Percentiles rank a stretch among this genome's conserved stretches.
Evolutionary conservation across 2,888 invertebrate genomes (phyloP).

Genomic region (Parnassius smintheus): DNA sequence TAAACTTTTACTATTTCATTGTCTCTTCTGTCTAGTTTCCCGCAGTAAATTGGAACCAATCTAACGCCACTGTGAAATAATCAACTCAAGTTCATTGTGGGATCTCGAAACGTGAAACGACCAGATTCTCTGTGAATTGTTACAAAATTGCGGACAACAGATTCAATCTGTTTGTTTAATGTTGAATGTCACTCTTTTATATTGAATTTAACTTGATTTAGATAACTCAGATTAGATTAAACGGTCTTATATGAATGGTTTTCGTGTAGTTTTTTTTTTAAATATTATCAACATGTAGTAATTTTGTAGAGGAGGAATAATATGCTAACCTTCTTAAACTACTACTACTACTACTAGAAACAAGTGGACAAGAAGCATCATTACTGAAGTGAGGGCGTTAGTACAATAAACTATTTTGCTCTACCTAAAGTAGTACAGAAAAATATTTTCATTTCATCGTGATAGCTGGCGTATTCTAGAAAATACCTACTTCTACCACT

Average conservation of each 20-base stretch:
- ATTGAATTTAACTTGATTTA: not conserved
- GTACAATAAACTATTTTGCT: no score
- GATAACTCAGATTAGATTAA: not conserved
- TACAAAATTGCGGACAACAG: constrained; percentile 3
- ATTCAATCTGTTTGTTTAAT: constrained; percentile 5
- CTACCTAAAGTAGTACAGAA: no score
- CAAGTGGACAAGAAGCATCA: no score
- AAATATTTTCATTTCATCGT: no score
- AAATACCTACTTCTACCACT: no score
- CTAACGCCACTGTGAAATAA: constrained; percentile 10
- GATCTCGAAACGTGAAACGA: constrained; percentile 2
- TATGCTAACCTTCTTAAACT: no score
- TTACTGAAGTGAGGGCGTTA: no score
- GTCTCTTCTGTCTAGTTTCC: not conserved
- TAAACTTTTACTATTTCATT: constrained; percentile 2
- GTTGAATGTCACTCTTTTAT: not conserved
- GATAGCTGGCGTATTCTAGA: no score
- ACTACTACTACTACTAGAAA: no score
- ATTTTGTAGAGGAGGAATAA: no score
- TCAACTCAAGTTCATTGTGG: constrained; percentile 7
- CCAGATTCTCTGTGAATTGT: constrained; percentile 1
- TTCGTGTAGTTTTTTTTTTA: no score
- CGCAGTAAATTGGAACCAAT: constrained; percentile 19
- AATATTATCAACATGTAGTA: no score
- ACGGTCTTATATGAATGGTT: not conserved